Conservation (phyloP, 2,797 vertebrate genomes). For the Danionella dracula region DNA sequence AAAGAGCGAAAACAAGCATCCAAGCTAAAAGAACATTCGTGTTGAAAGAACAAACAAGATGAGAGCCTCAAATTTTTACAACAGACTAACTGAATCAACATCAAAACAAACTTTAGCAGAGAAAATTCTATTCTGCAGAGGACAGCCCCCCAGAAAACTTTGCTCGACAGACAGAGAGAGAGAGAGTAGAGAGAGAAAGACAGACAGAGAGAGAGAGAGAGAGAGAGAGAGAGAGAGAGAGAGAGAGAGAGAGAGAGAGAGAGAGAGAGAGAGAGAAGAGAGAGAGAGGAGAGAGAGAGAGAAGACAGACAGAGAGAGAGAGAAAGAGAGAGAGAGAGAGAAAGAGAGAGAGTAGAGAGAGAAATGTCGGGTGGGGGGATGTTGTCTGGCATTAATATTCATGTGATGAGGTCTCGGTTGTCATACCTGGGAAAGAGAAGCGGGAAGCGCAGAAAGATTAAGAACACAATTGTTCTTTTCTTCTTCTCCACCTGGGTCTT, state of each 20-base stretch:
- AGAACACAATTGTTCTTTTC: conserved; percentile 10
- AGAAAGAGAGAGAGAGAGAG: background rate
- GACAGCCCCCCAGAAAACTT: background rate
- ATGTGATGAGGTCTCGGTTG: conserved; percentile 8
- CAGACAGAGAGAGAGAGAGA: background rate
- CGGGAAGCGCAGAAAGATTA: background rate
- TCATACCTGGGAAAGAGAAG: background rate
- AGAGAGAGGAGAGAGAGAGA: too few relatives aligned
- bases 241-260: too few relatives aligned
- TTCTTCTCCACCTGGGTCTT: conserved; percentile 20
- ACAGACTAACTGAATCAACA: background rate
- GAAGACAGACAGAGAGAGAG: too few relatives aligned
- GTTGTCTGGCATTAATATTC: conserved; percentile 35
- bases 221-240: conserved; percentile 4
- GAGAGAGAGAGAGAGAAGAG: too few relatives aligned
- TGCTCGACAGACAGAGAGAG: too few relatives aligned
- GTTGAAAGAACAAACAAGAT: background rate
- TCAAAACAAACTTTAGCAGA: background rate
- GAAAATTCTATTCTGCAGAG: conserved; percentile 5
- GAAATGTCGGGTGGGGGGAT: too few relatives aligned
- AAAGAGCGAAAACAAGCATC: too few relatives aligned
- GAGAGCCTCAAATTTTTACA: background rate
- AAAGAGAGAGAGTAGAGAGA: conserved; percentile 7
- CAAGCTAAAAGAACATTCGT: background rate
- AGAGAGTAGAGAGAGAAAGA: background rate